Percentiles rank a stretch among this genome's conserved stretches.
These are phyloP conservation scores for Microtus oregoni DNA, from an alignment of 2,113 vertebrate species.

Conservation along the genomic window DNA sequence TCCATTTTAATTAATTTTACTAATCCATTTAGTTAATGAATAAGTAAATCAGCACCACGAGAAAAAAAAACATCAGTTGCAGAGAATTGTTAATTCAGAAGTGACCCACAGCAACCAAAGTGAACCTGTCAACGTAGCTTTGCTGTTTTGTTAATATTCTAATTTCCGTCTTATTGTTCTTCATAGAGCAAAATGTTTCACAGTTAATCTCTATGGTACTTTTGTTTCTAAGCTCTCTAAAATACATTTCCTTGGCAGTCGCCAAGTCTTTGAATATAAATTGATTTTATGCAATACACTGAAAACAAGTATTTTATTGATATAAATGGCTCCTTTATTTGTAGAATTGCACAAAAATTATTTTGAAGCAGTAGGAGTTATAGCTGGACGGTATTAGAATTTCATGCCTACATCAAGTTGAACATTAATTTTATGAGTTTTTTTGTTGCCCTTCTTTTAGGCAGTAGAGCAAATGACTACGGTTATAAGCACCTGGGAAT, in stretches of 20 bases:
- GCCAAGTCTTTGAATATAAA: conserved; percentile 81
- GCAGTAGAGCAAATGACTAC: conserved; percentile 57
- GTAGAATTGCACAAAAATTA: conserved; percentile 79
- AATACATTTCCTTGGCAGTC: conserved; percentile 68
- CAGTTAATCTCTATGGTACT: conserved; percentile 67
- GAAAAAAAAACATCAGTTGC: conserved; percentile 44
- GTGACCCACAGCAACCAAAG: conserved; percentile 62
- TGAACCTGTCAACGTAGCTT: conserved; percentile 62
- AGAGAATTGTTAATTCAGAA: conserved; percentile 73
- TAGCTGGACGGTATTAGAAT: conserved; percentile 81
- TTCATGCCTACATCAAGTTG: conserved; percentile 83
- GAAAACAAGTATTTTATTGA: conserved; percentile 80
- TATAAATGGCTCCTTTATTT: conserved; percentile 81
- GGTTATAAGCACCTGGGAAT: conserved; percentile 62
- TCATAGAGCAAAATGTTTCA: conserved; percentile 58
- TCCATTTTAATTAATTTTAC: conserved; percentile 82
- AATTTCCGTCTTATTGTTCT: conserved; percentile 69
- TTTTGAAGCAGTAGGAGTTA: conserved; percentile 77
- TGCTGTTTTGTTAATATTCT: conserved; percentile 64
- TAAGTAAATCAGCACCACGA: conserved; percentile 63
- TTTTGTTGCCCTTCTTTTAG: conserved; percentile 53
- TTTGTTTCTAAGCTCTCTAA: conserved; percentile 76
- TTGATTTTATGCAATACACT: conserved; percentile 82
- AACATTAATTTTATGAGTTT: conserved; percentile 78
- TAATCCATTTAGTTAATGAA: conserved; percentile 73